phyloP scores from a whole-genome alignment of 2,113 vertebrate genomes.

The Ardeotis arabs region DNA sequence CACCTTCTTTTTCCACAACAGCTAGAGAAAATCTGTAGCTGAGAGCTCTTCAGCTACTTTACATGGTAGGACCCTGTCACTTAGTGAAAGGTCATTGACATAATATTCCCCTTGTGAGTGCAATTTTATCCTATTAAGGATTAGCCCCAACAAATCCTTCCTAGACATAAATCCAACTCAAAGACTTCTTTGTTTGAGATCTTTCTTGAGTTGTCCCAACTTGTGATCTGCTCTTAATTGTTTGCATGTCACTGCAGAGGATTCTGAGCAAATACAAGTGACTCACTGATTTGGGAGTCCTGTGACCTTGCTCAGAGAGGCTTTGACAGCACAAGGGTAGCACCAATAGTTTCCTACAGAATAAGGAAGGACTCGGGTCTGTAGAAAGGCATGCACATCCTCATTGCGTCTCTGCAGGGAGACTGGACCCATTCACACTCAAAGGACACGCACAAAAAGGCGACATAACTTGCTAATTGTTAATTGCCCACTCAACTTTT shows the following conservation, averaged over 20 bases:
- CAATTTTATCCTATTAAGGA: constrained; percentile 41
- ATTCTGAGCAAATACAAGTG: constrained; percentile 3
- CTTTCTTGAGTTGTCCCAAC: not conserved
- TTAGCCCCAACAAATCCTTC: constrained; percentile 5
- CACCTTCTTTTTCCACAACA: not conserved
- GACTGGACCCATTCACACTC: not conserved
- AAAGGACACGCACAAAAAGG: not conserved
- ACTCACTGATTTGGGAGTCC: not conserved
- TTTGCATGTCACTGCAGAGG: not conserved
- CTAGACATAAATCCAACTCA: constrained; percentile 13
- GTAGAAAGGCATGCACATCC: not conserved
- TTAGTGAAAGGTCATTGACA: not conserved
- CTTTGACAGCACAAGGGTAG: not conserved
- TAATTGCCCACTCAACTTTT: not conserved
- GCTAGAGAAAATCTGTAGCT: not conserved
- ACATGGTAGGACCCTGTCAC: not conserved
- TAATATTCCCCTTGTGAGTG: constrained; percentile 21
- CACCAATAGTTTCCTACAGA: not conserved
- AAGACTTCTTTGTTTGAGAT: constrained; percentile 5
- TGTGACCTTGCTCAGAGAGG: constrained; percentile 4
- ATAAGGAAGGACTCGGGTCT: not conserved
- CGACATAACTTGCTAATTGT: not conserved
- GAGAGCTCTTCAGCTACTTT: not conserved
- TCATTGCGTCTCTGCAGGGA: not conserved
- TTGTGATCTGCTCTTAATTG: not conserved